Percentiles rank a stretch among this genome's conserved stretches.
Evolutionary conservation across 2,113 vertebrate species (phyloP).

Genomic region (Phyllostomus discolor): DNA sequence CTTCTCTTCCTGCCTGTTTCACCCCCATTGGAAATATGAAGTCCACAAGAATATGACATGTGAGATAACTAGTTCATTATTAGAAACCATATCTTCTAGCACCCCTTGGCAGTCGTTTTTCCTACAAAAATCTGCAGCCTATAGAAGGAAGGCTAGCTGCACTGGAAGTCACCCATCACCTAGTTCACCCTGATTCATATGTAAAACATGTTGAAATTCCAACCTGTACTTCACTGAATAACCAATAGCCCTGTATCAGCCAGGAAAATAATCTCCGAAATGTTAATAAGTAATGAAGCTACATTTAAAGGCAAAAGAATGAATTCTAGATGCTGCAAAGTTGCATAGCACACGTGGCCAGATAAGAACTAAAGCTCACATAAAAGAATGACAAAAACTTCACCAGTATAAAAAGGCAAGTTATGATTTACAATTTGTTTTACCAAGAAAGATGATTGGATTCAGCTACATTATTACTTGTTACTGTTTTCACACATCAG

Average conservation of each 20-base stretch:
- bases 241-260: not conserved
- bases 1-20: not conserved
- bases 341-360: not conserved
- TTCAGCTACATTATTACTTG: not conserved
- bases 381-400: not conserved
- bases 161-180: not conserved
- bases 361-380: not conserved
- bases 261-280: slow-evolving; percentile 37
- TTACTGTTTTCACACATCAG: slow-evolving; percentile 10
- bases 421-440: slow-evolving; percentile 6
- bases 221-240: not conserved
- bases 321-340: slow-evolving; percentile 4
- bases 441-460: not conserved
- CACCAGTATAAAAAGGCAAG: not conserved
- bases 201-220: slow-evolving; percentile 2
- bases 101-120: not conserved
- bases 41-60: not conserved
- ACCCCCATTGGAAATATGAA: slow-evolving; percentile 33
- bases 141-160: not conserved
- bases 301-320: slow-evolving; percentile 15
- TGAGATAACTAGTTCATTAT: not conserved
- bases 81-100: slow-evolving; percentile 20
- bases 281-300: slow-evolving; percentile 33
- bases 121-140: not conserved
- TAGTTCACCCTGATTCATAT: slow-evolving; percentile 7